Percentiles rank a stretch among this genome's conserved stretches.
Conservation (phyloP, 2,888 invertebrate species). For the Chymomyza fuscimana region DNA sequence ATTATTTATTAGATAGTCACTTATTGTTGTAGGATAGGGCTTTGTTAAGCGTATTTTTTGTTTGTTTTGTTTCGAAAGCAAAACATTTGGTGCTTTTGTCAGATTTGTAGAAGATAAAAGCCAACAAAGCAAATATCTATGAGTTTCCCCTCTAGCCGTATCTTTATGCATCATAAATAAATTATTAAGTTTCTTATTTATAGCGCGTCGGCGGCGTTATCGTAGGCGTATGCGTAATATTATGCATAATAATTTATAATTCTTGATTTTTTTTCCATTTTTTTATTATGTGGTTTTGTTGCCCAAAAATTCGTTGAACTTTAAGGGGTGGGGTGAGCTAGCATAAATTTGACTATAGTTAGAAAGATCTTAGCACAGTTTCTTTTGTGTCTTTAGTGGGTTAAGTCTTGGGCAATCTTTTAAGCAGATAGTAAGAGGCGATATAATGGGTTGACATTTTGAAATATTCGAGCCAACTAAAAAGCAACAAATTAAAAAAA, state of each 20-base stretch:
- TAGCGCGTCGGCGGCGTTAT: slow-evolving; percentile 31
- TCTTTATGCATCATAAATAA: slow-evolving; percentile 2
- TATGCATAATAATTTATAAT: slow-evolving; percentile 20
- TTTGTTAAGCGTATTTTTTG: slow-evolving; percentile 26
- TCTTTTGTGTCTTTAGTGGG: background rate
- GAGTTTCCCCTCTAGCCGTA: background rate
- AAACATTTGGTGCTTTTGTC: slow-evolving; percentile 13
- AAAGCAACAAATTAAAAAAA: no score
- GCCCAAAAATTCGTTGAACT: slow-evolving; percentile 30
- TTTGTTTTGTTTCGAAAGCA: slow-evolving; percentile 26
- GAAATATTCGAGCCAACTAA: no score
- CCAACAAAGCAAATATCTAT: slow-evolving; percentile 48
- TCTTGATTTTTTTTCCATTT: background rate
- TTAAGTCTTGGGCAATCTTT: background rate
- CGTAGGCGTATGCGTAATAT: slow-evolving; percentile 70
- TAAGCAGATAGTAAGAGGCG: background rate
- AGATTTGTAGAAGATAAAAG: slow-evolving; percentile 59
- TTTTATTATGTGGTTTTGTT: slow-evolving; percentile 23
- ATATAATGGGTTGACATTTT: background rate
- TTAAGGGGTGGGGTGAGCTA: slow-evolving; percentile 38
- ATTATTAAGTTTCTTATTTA: slow-evolving; percentile 46
- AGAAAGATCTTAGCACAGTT: background rate
- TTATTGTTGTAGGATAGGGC: slow-evolving; percentile 16
- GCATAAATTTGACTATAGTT: background rate
- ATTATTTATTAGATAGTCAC: slow-evolving; percentile 58